phyloP scores from a whole-genome alignment of 2,113 vertebrate genomes.

The Lepisosteus osseus region DNA sequence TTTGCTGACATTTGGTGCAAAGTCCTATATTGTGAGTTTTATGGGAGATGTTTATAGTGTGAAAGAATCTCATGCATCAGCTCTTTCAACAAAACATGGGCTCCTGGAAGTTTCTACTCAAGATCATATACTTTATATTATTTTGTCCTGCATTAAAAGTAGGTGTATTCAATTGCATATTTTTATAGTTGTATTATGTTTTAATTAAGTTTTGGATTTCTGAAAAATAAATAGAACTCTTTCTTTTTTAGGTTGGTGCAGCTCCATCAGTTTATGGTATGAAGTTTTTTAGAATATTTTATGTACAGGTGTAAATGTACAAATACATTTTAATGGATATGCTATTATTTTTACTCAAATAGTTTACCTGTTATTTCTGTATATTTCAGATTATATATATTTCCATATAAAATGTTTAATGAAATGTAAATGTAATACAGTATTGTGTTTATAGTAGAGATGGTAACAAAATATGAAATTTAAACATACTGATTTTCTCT shows the following conservation, averaged over 20 bases:
- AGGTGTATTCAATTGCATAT: neutral
- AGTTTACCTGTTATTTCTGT: neutral
- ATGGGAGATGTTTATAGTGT: neutral
- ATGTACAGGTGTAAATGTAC: neutral
- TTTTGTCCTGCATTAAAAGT: conserved; percentile 1
- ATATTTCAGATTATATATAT: neutral
- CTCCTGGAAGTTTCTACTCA: conserved; percentile 1
- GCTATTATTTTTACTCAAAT: neutral
- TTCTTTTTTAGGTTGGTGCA: conserved; percentile 42
- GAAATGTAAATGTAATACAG: neutral
- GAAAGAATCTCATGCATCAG: neutral
- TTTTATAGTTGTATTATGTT: conserved; percentile 6
- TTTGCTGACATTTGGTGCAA: conserved; percentile 2
- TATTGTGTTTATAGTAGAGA: neutral
- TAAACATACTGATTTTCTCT: neutral
- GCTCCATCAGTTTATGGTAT: conserved; percentile 40
- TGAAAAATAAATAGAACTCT: neutral
- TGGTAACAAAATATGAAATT: neutral
- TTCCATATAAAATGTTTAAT: neutral
- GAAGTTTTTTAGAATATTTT: neutral
- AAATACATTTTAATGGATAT: neutral
- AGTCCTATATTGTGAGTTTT: conserved; percentile 5
- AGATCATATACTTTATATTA: neutral
- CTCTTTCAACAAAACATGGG: conserved; percentile 9
- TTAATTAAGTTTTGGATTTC: neutral